phyloP scores from a whole-genome alignment of 2,797 vertebrate species.

The Chaetophractus vellerosus region DNA sequence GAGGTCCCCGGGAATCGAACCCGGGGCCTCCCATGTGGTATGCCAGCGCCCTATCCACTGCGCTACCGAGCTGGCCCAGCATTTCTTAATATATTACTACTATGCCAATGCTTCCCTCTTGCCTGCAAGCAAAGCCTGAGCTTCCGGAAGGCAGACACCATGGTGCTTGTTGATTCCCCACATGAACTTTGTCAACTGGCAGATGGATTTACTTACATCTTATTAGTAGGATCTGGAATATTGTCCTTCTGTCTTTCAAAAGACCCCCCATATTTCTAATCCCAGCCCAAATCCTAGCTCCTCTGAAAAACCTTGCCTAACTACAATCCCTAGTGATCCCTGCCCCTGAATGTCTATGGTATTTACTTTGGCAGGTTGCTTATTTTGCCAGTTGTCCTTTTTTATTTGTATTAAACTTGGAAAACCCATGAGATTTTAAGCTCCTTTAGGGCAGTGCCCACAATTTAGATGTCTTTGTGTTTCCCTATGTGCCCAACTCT shows the following conservation, averaged over 20 bases:
- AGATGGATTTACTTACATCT: background rate
- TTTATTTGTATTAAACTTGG: slow-evolving; percentile 33
- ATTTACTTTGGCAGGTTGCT: slow-evolving; percentile 36
- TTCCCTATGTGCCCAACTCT: background rate
- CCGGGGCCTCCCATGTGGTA: too few species aligned
- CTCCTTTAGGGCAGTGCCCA: background rate
- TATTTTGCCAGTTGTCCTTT: background rate
- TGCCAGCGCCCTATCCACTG: too few species aligned
- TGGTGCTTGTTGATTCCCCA: background rate
- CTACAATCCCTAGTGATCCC: background rate
- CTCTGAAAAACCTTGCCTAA: background rate
- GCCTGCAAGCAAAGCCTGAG: background rate
- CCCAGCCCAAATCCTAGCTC: background rate
- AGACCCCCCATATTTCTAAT: slow-evolving; percentile 5
- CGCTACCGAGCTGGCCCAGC: too few species aligned
- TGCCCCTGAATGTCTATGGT: background rate
- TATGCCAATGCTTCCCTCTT: too few species aligned
- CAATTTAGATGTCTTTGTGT: background rate
- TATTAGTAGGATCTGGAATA: background rate
- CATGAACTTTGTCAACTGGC: background rate
- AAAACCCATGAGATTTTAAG: background rate
- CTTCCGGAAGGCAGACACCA: background rate
- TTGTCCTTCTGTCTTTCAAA: slow-evolving; percentile 40
- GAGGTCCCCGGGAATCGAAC: too few species aligned
- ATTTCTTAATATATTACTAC: background rate